Evolutionary conservation across 2,888 invertebrate species (phyloP).

Genomic region (Pristionchus arcanus): DNA sequence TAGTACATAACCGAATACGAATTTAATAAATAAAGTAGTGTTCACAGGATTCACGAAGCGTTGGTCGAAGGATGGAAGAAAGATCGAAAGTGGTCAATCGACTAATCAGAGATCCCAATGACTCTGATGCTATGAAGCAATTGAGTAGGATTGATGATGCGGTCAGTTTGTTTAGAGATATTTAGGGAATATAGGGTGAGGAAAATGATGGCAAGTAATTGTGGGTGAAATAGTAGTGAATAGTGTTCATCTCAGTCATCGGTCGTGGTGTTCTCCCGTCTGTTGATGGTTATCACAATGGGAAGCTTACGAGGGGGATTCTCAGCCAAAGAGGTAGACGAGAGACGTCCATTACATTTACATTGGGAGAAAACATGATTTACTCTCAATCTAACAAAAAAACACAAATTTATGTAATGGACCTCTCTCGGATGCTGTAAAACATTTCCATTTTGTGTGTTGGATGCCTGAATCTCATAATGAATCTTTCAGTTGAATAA

Average conservation of each 20-base stretch:
- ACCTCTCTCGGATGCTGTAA: neutral
- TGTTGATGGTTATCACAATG: constrained; percentile 29
- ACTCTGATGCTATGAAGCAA: constrained; percentile 66
- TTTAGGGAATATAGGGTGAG: too few relatives aligned
- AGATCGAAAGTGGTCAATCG: constrained; percentile 45
- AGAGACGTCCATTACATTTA: neutral
- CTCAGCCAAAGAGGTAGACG: constrained; percentile 1
- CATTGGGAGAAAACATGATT: neutral
- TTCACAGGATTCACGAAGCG: neutral
- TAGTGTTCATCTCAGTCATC: constrained; percentile 32
- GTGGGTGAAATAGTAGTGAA: neutral
- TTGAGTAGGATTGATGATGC: constrained; percentile 69
- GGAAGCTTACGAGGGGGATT: constrained; percentile 27
- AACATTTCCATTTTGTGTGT: neutral
- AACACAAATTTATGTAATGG: neutral
- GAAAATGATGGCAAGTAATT: neutral
- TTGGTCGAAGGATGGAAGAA: constrained; percentile 46
- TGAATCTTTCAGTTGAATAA: constrained; percentile 82
- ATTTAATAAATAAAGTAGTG: neutral
- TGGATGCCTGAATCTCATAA: neutral
- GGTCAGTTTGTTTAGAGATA: constrained; percentile 55
- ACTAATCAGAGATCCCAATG: constrained; percentile 70
- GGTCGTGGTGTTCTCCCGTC: constrained; percentile 25
- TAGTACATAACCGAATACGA: neutral
- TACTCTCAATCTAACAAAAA: neutral